Base-by-base conservation (phyloP, 2,113 vertebrate genomes). In the Tympanuchus pallidicinctus region DNA sequence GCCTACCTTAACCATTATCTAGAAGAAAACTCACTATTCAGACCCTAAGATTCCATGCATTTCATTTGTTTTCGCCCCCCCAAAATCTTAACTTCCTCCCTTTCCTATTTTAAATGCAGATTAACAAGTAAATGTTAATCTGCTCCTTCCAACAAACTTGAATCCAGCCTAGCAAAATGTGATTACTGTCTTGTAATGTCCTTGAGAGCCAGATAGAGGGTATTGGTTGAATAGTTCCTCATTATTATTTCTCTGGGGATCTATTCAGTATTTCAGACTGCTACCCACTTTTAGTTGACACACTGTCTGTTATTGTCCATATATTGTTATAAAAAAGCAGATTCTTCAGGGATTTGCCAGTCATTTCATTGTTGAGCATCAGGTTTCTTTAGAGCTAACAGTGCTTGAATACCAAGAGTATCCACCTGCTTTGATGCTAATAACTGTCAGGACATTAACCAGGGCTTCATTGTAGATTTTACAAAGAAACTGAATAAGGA, bases 181-280 rank as follows among this genome's bases (percentile, higher is more conserved):
- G 14, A 70, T 80, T 89, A 73, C 38, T 88, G 25, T 14, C 42
- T 66, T 60, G 30, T 25, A 89, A 70, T 28, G 69, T 52, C 59
- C 17, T 50, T 76, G n/a, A 63, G 16, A 73, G 36, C 4, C 47
- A 52, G 71, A 79, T 66, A 79, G 45, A 76, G 3, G 11, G 4
- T 82, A 73, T 54, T 91, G 48, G 40, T 66, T 77, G 42, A 89
- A 63, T 66, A 88, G 42, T 25, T 95, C 27, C 16, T 94, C 13
- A 25, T 66, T 82, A 77, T 50, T 75, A 19, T 24, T 72, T 89
- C 91, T 73, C 3, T 17, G 22, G 63, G 71, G 56, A 87, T n/a
- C 66, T 82, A 25, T 77, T 94, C 38, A 89, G 28, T 86, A 92
- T 86, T 95, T 92, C 89, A 93, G 56, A 74, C 50, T 66, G 50